phyloP scores from a whole-genome alignment of 2,797 vertebrate species.

The Microctenopoma steveboyesi region DNA sequence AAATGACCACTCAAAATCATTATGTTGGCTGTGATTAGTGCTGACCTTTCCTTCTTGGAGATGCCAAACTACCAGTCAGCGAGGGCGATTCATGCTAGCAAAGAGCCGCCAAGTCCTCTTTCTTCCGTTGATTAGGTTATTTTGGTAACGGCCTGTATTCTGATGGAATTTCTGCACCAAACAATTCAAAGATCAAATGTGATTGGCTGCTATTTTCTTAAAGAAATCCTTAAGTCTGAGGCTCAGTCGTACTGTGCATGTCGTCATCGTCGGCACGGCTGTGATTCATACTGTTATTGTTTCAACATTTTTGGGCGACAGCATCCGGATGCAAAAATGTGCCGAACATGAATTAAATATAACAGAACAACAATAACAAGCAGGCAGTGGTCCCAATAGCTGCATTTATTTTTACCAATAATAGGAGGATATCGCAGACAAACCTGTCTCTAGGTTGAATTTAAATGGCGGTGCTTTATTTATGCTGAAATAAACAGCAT shows the following conservation, averaged over 20 bases:
- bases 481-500: conserved; percentile 73
- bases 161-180: conserved; percentile 29
- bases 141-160: conserved; percentile 25
- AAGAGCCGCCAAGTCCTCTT: conserved; percentile 13
- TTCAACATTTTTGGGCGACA: conserved; percentile 7
- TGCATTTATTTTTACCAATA: conserved; percentile 36
- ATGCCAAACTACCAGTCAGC: conserved; percentile 5
- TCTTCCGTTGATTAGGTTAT: conserved; percentile 29
- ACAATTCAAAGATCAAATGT: conserved; percentile 33
- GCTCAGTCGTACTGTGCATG: conserved; percentile 4
- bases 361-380: conserved; percentile 58
- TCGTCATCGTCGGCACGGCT: conserved; percentile 8
- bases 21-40: conserved; percentile 50
- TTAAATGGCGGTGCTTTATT: conserved; percentile 74
- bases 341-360: conserved; percentile 56
- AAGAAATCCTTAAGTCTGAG: conserved; percentile 3
- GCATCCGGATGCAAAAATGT: conserved; percentile 25
- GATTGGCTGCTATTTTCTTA: conserved; percentile 32
- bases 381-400: conserved; percentile 14
- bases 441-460: conserved; percentile 67
- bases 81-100: conserved; percentile 8
- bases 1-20: conserved; percentile 37
- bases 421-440: conserved; percentile 52
- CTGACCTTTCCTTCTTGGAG: conserved; percentile 56
- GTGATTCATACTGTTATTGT: conserved; percentile 19